A percentile compares a stretch with the other conserved stretches of the same genome.
These are phyloP conservation scores for Argyresthia goedartella DNA, from an alignment of 2,888 invertebrate species.

Conservation along the genomic window DNA sequence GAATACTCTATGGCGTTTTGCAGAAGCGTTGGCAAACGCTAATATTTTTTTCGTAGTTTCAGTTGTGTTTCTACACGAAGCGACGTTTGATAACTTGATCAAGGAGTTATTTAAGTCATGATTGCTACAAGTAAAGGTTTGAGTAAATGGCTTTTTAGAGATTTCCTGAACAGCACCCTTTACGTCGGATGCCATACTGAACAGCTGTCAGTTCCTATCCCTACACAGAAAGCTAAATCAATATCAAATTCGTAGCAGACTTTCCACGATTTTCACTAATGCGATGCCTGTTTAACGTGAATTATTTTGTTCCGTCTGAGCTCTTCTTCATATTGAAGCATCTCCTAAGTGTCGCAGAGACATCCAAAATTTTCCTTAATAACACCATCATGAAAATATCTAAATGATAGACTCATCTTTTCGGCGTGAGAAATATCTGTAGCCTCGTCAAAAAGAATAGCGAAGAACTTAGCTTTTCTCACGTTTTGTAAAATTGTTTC, in stretches of 20 bases:
- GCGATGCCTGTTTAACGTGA: constrained; percentile 16
- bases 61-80: constrained; percentile 13
- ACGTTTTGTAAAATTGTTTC: constrained; percentile 10
- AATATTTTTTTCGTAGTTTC: constrained; percentile 11
- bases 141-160: constrained; percentile 14
- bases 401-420: too few relatives aligned
- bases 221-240: constrained; percentile 13
- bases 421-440: constrained; percentile 15
- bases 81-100: constrained; percentile 16
- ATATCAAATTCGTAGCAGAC: constrained; percentile 16
- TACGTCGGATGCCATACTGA: constrained; percentile 21
- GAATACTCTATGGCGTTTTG: constrained; percentile 10
- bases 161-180: constrained; percentile 19
- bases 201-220: constrained; percentile 23
- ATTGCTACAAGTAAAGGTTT: constrained; percentile 20
- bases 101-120: constrained; percentile 21
- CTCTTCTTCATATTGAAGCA: constrained; percentile 7
- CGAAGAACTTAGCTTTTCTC: constrained; percentile 11
- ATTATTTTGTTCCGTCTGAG: constrained; percentile 11
- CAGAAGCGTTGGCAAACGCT: constrained; percentile 12
- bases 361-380: too few relatives aligned
- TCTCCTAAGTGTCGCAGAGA: constrained; percentile 9
- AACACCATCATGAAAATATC: too few relatives aligned
- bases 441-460: constrained; percentile 24
- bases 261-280: constrained; percentile 16